These are phyloP conservation scores for Manduca sexta DNA, from an alignment of 1,140 invertebrate genomes.

Conservation along the genomic window DNA sequence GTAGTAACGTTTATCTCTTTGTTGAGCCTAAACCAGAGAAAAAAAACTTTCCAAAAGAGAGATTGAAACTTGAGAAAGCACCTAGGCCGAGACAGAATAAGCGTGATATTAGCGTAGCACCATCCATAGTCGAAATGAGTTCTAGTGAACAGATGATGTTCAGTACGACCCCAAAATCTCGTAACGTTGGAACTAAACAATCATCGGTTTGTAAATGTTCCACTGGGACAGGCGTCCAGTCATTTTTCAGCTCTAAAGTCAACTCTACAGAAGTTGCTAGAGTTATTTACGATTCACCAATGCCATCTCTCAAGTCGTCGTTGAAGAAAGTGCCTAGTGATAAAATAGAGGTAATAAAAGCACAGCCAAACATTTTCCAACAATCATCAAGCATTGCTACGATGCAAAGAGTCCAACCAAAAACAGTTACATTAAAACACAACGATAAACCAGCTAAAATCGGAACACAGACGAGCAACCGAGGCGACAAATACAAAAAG, in stretches of 20 bases:
- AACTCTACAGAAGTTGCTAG: background rate
- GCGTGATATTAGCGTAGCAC: background rate
- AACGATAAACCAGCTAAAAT: no score
- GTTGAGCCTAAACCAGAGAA: background rate
- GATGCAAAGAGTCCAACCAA: no score
- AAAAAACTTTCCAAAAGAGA: slow-evolving; percentile 1
- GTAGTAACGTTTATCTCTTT: slow-evolving; percentile 12
- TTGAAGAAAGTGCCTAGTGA: slow-evolving; percentile 5
- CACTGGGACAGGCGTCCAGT: background rate
- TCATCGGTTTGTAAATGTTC: background rate
- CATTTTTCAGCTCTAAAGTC: slow-evolving; percentile 1
- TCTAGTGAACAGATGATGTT: background rate
- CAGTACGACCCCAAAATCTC: background rate
- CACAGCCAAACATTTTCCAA: background rate
- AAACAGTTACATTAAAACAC: no score
- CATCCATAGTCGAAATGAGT: slow-evolving; percentile 3
- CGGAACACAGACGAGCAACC: background rate
- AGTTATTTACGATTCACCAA: slow-evolving; percentile 1
- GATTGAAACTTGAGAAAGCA: background rate
- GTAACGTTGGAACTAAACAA: background rate
- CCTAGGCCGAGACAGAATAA: background rate
- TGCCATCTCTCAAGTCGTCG: slow-evolving; percentile 5
- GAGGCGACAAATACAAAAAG: background rate
- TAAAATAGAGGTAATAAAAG: slow-evolving; percentile 1
- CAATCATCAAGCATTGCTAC: no score